phyloP scores from a whole-genome alignment of 1,140 invertebrate genomes.

The Apocrypta bakeri region DNA sequence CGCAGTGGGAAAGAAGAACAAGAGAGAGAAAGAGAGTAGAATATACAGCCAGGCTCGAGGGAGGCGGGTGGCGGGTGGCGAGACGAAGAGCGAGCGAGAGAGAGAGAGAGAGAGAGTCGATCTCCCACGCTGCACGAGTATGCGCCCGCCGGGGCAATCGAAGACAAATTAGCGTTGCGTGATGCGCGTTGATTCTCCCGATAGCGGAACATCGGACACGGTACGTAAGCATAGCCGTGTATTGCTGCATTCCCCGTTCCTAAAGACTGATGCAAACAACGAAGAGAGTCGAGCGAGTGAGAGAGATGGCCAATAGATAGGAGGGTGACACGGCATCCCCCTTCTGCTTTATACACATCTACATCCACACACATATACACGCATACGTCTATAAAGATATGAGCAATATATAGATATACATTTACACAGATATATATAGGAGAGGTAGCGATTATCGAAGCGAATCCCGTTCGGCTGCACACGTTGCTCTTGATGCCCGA shows the following conservation, averaged over 20 bases:
- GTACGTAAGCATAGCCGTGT: slow-evolving; percentile 59
- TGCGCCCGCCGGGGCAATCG: slow-evolving; percentile 65
- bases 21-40: slow-evolving; percentile 49
- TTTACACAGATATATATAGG: too few relatives aligned
- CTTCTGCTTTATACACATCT: slow-evolving; percentile 22
- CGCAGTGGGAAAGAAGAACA: background rate
- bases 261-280: slow-evolving; percentile 37
- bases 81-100: too few relatives aligned
- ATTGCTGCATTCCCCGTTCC: slow-evolving; percentile 45
- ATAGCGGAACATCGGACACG: slow-evolving; percentile 71
- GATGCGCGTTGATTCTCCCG: slow-evolving; percentile 73
- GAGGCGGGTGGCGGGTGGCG: too few relatives aligned
- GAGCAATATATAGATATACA: too few relatives aligned
- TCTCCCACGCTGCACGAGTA: slow-evolving; percentile 69
- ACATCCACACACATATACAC: slow-evolving; percentile 15
- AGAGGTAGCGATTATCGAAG: slow-evolving; percentile 59
- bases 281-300: slow-evolving; percentile 33
- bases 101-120: slow-evolving; percentile 26
- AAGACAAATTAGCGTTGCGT: slow-evolving; percentile 75
- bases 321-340: slow-evolving; percentile 62
- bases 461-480: slow-evolving; percentile 40
- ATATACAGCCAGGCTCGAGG: too few relatives aligned
- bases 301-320: background rate
- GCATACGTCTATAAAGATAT: background rate
- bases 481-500: too few relatives aligned